These are phyloP conservation scores for Urophycis tenuis DNA, from an alignment of 2,797 vertebrate species.

Conservation along the genomic window DNA sequence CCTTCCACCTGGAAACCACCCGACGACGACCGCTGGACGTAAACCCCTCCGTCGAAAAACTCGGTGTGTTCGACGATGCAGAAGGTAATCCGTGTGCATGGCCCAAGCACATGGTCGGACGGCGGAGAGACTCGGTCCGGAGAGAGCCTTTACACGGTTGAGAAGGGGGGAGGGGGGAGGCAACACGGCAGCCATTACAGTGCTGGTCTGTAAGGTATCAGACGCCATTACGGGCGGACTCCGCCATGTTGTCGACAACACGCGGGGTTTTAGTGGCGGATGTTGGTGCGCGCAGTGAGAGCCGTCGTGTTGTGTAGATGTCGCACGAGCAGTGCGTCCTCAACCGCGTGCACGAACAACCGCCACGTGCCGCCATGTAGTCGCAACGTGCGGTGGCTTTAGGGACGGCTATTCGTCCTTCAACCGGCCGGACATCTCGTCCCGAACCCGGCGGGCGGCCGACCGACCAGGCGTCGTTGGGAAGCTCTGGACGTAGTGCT, in stretches of 20 bases:
- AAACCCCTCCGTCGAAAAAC: background rate
- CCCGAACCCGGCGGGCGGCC: too few species aligned
- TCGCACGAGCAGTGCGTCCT: too few species aligned
- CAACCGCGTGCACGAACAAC: too few species aligned
- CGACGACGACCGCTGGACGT: background rate
- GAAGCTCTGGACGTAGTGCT: too few species aligned
- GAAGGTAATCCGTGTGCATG: background rate
- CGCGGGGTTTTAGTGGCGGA: background rate
- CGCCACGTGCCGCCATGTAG: too few species aligned
- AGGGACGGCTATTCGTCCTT: too few species aligned
- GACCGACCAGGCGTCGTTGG: too few species aligned
- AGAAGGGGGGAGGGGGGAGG: background rate
- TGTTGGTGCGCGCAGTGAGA: background rate
- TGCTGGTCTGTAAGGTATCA: background rate
- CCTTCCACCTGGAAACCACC: background rate
- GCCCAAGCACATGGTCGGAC: background rate
- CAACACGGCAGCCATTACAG: background rate
- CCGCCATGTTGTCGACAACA: conserved; percentile 1
- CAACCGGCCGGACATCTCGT: too few species aligned
- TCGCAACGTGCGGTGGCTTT: too few species aligned
- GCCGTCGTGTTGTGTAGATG: background rate
- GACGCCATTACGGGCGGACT: background rate
- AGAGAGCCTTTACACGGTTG: background rate
- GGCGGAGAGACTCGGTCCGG: background rate
- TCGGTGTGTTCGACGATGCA: background rate